Base-by-base conservation (phyloP, 1,140 invertebrate species). In the Himalopsyche phryganea region DNA sequence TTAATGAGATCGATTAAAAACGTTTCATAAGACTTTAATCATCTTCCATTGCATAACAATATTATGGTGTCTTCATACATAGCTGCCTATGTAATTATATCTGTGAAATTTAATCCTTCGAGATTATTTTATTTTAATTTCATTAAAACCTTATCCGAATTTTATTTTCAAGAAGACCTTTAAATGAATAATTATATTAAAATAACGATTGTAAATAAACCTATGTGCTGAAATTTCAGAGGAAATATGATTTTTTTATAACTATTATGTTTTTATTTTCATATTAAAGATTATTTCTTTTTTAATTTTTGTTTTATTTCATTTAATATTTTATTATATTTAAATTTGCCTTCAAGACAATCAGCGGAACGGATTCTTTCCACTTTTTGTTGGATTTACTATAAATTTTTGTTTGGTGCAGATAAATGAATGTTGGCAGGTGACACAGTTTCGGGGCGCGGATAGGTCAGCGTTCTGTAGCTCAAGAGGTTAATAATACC, bases 241-340 rank as follows among this genome's bases (percentile, higher is more conserved):
- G 35, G 15, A 49, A 42, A 33, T 33, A 33, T n/a, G 55, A 18
- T 50, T 50, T 19, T 60, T 47, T 56, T 61, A 45, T 55, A 28
- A 58, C 32, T 19, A 46, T 56, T 56, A 53, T 62, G 54, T 62
- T 62, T 63, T 55, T 63, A 63, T 63, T 58, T 58, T 58, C 55
- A 59, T 63, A 63, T 63, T 63, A 63, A 63, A 63, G 48, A 63
- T 55, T 54, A 55, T 58, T 63, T 56, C 47, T 49, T 63, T 63
- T 59, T 23, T 28, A 23, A 14, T 40, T 55, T 58, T 63, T 59
- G 49, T 63, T 63, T 59, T 46, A 52, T 54, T 62, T 57, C 47
- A 50, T 45, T 32, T 50, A 23, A 42, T 57, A 3, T 57, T 57
- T 50, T 11, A 3, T 41, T n/a, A 6, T 40, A 20, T 38, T 6